Evolutionary conservation across 1,140 invertebrate species (phyloP).

Genomic region (Bilobella aurantiaca): DNA sequence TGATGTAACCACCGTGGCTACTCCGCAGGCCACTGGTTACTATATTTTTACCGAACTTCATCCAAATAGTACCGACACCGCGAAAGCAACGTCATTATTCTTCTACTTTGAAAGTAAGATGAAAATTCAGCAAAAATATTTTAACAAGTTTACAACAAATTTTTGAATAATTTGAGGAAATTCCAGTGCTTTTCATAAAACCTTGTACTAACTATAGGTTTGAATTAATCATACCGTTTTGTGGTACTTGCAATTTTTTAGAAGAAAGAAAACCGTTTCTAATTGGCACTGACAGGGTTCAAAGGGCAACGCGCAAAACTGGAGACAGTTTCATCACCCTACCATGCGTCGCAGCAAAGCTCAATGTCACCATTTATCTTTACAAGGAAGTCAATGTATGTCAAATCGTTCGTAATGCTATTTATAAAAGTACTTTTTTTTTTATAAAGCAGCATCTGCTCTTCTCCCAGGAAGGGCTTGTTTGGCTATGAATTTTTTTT

Average conservation of each 20-base stretch:
- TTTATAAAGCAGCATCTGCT: no score
- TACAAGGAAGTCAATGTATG: not conserved
- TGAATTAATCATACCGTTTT: no score
- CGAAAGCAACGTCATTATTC: not conserved
- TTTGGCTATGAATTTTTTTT: no score
- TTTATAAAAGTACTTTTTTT: no score
- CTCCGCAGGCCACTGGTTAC: not conserved
- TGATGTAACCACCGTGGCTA: not conserved
- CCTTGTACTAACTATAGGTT: not conserved
- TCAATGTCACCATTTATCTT: not conserved
- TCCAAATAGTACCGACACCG: not conserved
- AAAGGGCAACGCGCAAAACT: not conserved
- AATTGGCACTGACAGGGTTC: not conserved
- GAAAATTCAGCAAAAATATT: not conserved
- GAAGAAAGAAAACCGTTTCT: not conserved
- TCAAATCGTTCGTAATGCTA: no score
- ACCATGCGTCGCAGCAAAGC: not conserved
- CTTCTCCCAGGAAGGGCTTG: no score
- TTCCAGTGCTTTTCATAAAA: not conserved
- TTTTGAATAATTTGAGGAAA: not conserved
- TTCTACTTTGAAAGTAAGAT: not conserved
- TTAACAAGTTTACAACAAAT: not conserved
- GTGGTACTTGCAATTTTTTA: not conserved
- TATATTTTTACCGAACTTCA: not conserved
- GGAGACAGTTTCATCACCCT: not conserved